Conservation (phyloP, 2,113 vertebrate genomes). For the Brachionichthys hirsutus region DNA sequence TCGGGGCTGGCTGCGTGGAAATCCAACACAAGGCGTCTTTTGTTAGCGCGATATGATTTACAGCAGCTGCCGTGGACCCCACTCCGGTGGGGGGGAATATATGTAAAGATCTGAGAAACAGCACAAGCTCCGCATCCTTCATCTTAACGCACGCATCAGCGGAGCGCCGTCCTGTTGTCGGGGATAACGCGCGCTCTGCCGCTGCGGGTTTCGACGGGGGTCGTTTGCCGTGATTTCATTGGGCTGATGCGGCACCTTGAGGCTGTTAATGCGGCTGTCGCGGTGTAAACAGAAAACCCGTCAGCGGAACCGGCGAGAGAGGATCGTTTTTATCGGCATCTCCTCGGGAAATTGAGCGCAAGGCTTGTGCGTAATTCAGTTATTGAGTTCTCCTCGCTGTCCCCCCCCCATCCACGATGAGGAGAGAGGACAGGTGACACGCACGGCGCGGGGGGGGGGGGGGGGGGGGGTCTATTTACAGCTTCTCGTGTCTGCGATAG, state of each 20-base stretch:
- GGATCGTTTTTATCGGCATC: conserved; percentile 42
- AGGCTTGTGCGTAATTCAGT: conserved; percentile 29
- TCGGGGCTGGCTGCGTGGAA: conserved; percentile 51
- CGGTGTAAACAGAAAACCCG: conserved; percentile 74
- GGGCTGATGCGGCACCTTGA: conserved; percentile 66
- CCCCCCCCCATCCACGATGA: conserved; percentile 31
- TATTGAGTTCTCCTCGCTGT: conserved; percentile 24
- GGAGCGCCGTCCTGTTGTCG: conserved; percentile 22
- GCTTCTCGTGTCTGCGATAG: conserved; percentile 35
- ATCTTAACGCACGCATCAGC: conserved; percentile 33
- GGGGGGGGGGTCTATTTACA: too few species aligned
- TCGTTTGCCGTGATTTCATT: conserved; percentile 52
- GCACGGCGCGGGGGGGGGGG: too few species aligned
- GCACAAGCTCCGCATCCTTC: conserved; percentile 22
- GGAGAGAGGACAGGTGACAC: conserved; percentile 40
- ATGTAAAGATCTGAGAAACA: neutral
- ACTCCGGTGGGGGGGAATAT: conserved; percentile 9
- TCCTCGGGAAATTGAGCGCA: conserved; percentile 45
- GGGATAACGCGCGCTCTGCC: conserved; percentile 22
- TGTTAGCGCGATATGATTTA: conserved; percentile 74
- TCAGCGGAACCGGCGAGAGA: conserved; percentile 44
- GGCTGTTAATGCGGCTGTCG: conserved; percentile 63
- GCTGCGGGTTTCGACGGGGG: conserved; percentile 52
- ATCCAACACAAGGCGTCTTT: conserved; percentile 71
- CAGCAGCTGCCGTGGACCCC: conserved; percentile 55